A percentile compares a stretch with the other conserved stretches of the same genome.
Evolutionary conservation across 2,797 vertebrate genomes (phyloP).

Genomic region (Xerus rutilus): DNA sequence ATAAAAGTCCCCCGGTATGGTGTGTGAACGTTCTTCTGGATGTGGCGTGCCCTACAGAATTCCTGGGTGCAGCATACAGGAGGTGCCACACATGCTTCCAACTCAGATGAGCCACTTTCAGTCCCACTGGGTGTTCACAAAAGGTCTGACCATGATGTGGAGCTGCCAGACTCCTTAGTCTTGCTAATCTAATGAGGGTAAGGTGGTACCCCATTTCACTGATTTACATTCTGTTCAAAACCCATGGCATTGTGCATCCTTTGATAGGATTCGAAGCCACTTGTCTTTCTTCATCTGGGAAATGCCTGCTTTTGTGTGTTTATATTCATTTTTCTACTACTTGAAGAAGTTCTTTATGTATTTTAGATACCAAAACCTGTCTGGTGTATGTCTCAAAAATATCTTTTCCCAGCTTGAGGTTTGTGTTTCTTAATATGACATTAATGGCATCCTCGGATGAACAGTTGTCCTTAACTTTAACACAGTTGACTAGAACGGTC

Average conservation of each 20-base stretch:
- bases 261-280: not conserved
- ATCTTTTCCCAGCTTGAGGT: not conserved
- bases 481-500: not conserved
- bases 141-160: not conserved
- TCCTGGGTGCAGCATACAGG: not conserved
- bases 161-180: not conserved
- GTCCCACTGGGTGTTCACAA: not conserved
- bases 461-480: constrained; percentile 5
- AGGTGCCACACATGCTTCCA: not conserved
- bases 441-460: not conserved
- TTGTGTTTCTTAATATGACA: not conserved
- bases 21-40: not conserved
- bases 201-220: not conserved
- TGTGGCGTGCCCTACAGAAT: not conserved
- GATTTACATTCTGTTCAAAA: not conserved
- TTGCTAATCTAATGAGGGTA: not conserved
- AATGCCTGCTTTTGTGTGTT: not conserved
- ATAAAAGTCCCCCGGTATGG: not conserved
- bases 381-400: not conserved
- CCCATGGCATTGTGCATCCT: not conserved
- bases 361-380: not conserved
- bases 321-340: not conserved
- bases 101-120: not conserved
- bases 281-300: not conserved
- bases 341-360: not conserved